phyloP scores from a whole-genome alignment of 2,888 invertebrate genomes.

The Drosophila falleni region DNA sequence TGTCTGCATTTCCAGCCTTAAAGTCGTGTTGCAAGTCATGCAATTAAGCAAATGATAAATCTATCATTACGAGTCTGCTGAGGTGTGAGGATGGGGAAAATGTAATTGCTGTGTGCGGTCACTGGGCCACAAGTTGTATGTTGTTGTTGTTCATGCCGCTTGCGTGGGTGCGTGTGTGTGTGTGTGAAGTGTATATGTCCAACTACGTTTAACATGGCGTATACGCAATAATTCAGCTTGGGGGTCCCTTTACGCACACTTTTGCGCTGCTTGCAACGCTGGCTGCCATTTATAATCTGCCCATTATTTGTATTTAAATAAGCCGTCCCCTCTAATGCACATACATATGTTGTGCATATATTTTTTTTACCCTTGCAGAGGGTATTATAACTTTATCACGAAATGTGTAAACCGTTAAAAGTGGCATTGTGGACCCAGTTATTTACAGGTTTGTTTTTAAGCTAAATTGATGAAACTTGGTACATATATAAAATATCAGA shows the following conservation, averaged over 20 bases:
- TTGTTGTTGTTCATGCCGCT: conserved; percentile 4
- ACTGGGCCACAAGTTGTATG: conserved; percentile 47
- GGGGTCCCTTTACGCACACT: conserved; percentile 4
- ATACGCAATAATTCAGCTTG: conserved; percentile 62
- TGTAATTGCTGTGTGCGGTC: conserved; percentile 57
- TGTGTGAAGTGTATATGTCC: conserved; percentile 28
- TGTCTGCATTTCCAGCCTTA: conserved; percentile 22
- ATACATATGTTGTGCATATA: conserved; percentile 49
- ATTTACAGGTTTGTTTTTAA: too few species aligned
- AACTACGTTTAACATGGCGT: conserved; percentile 51
- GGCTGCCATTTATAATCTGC: conserved; percentile 61
- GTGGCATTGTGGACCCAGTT: too few species aligned
- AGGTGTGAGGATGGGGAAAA: conserved; percentile 5
- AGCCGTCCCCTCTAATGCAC: conserved; percentile 46
- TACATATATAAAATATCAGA: too few species aligned
- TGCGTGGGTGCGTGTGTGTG: conserved; percentile 14
- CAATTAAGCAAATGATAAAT: conserved; percentile 76
- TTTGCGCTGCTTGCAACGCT: conserved; percentile 20
- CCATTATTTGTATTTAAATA: conserved; percentile 80
- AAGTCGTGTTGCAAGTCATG: conserved; percentile 49
- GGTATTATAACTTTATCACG: neutral
- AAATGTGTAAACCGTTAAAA: neutral
- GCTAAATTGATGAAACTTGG: too few species aligned
- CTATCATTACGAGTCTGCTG: conserved; percentile 50
- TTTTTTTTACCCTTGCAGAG: neutral